phyloP scores from a whole-genome alignment of 2,113 vertebrate species.

The Erythrocercus mccallii region DNA sequence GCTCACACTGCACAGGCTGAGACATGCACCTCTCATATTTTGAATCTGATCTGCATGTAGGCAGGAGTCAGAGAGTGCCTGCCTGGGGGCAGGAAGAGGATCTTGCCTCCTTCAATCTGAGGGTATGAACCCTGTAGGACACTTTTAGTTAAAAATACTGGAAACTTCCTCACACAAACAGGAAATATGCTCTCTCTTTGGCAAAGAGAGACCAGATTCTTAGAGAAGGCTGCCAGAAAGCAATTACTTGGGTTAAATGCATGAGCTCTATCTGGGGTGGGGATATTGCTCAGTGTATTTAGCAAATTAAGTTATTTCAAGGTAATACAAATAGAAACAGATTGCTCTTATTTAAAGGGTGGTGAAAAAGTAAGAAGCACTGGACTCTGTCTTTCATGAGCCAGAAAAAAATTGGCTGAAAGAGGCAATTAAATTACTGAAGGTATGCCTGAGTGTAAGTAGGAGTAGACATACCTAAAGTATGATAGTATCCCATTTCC shows the following conservation, averaged over 20 bases:
- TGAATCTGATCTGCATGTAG: fast-evolving
- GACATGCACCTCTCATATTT: neutral
- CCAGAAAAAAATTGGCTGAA: neutral
- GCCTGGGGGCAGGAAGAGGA: neutral
- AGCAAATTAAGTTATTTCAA: neutral
- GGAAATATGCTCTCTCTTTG: neutral
- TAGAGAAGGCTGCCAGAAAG: neutral
- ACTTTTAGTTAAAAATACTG: neutral
- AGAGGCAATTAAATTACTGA: neutral
- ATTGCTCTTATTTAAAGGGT: neutral
- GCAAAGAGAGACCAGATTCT: neutral
- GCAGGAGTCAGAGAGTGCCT: neutral
- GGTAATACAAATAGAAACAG: neutral
- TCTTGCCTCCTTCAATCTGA: neutral
- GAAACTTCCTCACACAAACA: neutral
- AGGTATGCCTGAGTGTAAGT: neutral
- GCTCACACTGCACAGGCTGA: neutral
- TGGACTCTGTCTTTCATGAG: neutral
- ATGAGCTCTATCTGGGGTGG: neutral
- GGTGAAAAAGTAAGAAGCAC: neutral
- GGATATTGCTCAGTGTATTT: neutral
- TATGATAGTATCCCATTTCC: neutral
- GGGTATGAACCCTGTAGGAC: neutral
- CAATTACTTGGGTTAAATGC: neutral
- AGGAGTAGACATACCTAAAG: neutral